phyloP scores from a whole-genome alignment of 92 coral and sea anemone species.

The Porites lobata region DNA sequence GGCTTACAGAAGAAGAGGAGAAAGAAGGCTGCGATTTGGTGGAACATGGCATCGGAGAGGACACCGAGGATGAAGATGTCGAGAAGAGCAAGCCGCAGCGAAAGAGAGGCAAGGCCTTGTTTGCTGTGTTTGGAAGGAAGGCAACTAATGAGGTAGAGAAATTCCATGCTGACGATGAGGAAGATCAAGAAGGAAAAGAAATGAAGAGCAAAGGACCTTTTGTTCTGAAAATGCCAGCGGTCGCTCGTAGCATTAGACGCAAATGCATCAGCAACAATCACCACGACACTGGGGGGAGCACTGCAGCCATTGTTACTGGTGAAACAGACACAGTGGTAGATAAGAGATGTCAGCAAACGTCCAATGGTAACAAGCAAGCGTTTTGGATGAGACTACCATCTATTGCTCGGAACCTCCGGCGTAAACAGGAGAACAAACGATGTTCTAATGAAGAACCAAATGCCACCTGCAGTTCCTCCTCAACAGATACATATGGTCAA shows the following conservation, averaged over 20 bases:
- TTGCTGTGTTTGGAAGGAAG: background rate
- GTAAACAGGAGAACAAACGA: background rate
- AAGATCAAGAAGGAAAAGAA: background rate
- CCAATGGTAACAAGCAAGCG: background rate
- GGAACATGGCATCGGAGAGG: constrained; percentile 76
- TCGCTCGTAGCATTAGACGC: background rate
- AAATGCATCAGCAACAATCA: background rate
- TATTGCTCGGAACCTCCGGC: constrained; percentile 5
- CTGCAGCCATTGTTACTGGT: background rate
- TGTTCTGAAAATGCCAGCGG: background rate
- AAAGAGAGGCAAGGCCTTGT: background rate
- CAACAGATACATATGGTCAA: background rate
- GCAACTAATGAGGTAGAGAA: background rate
- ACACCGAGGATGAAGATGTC: constrained; percentile 37
- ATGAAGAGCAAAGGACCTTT: background rate
- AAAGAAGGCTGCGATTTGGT: constrained; percentile 80
- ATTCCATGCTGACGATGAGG: background rate
- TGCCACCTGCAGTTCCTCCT: background rate
- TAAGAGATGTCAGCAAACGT: background rate
- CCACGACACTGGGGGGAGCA: background rate
- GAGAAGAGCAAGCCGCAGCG: constrained; percentile 13
- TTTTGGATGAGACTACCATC: background rate
- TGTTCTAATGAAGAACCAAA: background rate
- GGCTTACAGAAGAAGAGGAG: constrained; percentile 85
- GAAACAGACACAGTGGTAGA: background rate